These are phyloP conservation scores for Vidua chalybeata DNA, from an alignment of 2,113 vertebrate species.

Conservation along the genomic window DNA sequence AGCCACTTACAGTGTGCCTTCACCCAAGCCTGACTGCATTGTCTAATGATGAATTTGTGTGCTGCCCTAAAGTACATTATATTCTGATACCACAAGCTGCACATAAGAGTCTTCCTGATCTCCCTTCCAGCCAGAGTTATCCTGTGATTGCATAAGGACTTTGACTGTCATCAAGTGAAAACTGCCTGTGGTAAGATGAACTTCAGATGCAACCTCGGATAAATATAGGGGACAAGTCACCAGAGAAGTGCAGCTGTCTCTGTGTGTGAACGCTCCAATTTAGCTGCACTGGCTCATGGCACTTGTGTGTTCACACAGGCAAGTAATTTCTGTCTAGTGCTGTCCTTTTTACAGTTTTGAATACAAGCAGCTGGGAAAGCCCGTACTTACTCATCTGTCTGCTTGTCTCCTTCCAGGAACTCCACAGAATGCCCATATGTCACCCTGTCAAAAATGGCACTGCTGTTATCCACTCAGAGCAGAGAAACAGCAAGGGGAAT, in stretches of 20 bases:
- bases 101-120: neutral
- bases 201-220: neutral
- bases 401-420: slow-evolving; percentile 27
- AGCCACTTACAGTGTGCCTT: neutral
- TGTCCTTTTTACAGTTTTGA: slow-evolving; percentile 20
- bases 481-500: neutral
- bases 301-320: neutral
- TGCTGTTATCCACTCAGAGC: neutral
- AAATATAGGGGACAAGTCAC: slow-evolving; percentile 15
- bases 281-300: neutral
- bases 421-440: slow-evolving; percentile 39
- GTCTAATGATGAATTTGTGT: neutral
- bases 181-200: neutral
- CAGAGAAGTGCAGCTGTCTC: neutral
- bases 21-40: neutral
- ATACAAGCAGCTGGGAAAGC: slow-evolving; percentile 34
- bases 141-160: neutral
- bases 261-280: neutral
- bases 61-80: neutral
- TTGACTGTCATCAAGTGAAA: neutral
- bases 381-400: slow-evolving; percentile 22
- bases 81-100: neutral
- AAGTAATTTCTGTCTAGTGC: neutral
- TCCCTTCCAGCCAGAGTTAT: neutral
- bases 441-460: neutral